A percentile compares a stretch with the other conserved stretches of the same genome.
phyloP scores from a whole-genome alignment of 2,113 vertebrate genomes.

The Peucedramus taeniatus region DNA sequence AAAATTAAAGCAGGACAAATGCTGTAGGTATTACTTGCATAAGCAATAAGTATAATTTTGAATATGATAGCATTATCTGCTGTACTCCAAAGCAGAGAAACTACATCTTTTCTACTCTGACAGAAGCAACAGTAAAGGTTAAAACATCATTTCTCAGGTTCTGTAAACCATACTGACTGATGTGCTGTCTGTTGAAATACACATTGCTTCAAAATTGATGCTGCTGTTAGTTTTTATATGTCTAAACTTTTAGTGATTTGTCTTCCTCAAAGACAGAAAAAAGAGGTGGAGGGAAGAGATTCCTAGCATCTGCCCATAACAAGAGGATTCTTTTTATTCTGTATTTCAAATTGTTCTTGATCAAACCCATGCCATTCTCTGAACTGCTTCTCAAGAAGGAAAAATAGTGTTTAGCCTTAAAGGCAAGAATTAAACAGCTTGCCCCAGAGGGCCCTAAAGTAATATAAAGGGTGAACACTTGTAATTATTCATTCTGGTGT shows the following conservation, averaged over 20 bases:
- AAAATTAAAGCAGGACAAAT: neutral
- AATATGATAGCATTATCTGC: neutral
- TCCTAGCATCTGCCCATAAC: neutral
- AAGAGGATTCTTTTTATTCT: conserved; percentile 1
- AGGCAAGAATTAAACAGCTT: conserved; percentile 24
- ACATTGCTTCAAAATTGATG: conserved; percentile 45
- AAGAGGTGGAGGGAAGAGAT: neutral
- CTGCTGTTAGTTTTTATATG: conserved; percentile 24
- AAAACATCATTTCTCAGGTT: conserved; percentile 41
- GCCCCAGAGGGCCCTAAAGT: conserved; percentile 1
- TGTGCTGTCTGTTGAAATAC: conserved; percentile 51
- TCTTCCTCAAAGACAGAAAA: conserved; percentile 29
- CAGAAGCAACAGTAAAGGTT: conserved; percentile 44
- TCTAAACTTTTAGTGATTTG: conserved; percentile 8
- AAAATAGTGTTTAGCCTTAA: conserved; percentile 13
- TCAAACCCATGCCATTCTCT: neutral
- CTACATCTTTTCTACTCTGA: neutral
- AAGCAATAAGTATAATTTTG: conserved; percentile 15
- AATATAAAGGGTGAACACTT: neutral
- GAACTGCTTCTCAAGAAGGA: neutral
- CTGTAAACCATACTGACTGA: conserved; percentile 44
- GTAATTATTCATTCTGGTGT: conserved; percentile 21
- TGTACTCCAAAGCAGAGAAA: neutral
- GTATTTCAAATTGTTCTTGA: conserved; percentile 21
- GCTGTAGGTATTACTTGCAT: neutral